Evolutionary conservation across 2,888 invertebrate genomes (phyloP).

Genomic region (Endotricha flammealis): DNA sequence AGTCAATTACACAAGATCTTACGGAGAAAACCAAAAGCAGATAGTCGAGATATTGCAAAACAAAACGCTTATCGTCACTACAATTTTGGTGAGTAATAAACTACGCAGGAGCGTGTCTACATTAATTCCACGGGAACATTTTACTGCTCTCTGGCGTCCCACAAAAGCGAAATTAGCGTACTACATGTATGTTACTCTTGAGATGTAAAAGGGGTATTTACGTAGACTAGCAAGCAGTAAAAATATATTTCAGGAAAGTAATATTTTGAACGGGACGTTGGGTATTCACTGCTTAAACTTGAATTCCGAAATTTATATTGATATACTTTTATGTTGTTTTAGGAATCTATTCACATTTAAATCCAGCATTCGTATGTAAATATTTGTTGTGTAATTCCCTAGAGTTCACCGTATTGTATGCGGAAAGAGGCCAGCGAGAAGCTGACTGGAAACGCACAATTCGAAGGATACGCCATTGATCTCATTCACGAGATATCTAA

Average conservation of each 20-base stretch:
- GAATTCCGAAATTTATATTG: not conserved
- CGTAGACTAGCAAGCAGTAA: constrained; percentile 34
- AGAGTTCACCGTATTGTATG: constrained; percentile 99
- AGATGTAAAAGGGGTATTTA: constrained; percentile 29
- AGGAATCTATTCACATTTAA: not conserved
- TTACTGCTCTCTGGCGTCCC: constrained; percentile 42
- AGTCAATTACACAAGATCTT: constrained; percentile 91
- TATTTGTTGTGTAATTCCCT: constrained; percentile 32
- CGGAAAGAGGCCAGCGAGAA: constrained; percentile 90
- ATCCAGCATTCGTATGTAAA: constrained; percentile 22
- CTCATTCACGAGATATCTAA: constrained; percentile 94
- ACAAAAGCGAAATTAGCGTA: constrained; percentile 53
- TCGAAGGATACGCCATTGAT: constrained; percentile 97
- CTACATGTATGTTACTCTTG: constrained; percentile 31
- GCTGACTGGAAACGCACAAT: constrained; percentile 92
- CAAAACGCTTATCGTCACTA: constrained; percentile 93
- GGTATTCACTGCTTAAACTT: constrained; percentile 32
- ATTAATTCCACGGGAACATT: constrained; percentile 40
- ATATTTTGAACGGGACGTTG: constrained; percentile 33
- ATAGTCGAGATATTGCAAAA: constrained; percentile 94
- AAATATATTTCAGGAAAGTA: constrained; percentile 40
- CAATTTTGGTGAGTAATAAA: constrained; percentile 87
- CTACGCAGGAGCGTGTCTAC: constrained; percentile 25
- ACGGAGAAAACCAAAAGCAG: constrained; percentile 90
- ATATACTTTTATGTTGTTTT: not conserved